These are phyloP conservation scores for Haemorhous mexicanus DNA, from an alignment of 2,113 vertebrate genomes.

Conservation along the genomic window DNA sequence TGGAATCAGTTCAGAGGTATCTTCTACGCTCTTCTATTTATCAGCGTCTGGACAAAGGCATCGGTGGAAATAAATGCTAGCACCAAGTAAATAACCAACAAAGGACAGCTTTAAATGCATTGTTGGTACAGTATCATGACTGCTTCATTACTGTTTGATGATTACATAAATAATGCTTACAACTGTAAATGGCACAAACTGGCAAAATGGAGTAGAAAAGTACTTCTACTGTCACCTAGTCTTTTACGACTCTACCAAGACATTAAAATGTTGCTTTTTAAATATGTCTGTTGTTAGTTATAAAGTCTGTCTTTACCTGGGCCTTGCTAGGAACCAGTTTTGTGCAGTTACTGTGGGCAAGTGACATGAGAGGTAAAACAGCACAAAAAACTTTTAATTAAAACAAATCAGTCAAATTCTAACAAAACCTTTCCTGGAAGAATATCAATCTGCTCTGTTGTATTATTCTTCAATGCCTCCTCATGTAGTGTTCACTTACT, in stretches of 20 bases:
- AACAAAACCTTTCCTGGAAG: neutral
- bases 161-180: neutral
- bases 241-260: neutral
- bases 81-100: conserved; percentile 51
- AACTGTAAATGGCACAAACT: neutral
- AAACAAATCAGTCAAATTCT: neutral
- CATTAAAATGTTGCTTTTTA: neutral
- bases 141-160: neutral
- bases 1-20: conserved; percentile 32
- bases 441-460: neutral
- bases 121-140: neutral
- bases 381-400: neutral
- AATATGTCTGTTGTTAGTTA: neutral
- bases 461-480: neutral
- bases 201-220: neutral
- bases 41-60: conserved; percentile 47
- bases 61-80: conserved; percentile 40
- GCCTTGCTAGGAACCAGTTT: neutral
- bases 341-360: neutral
- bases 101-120: neutral
- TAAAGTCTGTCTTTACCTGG: neutral
- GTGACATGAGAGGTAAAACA: neutral
- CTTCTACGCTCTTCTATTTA: neutral
- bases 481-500: neutral
- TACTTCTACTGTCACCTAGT: neutral